Evolutionary conservation across 2,888 invertebrate species (phyloP).

Genomic region (Hybos culiciformis): DNA sequence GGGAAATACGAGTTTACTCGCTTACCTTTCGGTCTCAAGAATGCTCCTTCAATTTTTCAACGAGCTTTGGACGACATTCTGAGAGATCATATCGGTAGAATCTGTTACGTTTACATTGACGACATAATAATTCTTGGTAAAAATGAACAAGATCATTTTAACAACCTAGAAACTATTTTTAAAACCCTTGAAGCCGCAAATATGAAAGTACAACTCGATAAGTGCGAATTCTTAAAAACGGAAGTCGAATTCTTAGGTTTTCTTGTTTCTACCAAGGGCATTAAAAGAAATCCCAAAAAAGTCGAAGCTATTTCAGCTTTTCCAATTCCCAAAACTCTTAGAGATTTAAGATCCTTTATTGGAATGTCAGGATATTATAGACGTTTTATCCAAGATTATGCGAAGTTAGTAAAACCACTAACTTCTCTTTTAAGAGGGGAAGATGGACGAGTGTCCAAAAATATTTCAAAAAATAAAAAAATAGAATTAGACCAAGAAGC

Average conservation of each 20-base stretch:
- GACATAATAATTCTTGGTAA: conserved; percentile 11
- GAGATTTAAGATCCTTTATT: conserved; percentile 7
- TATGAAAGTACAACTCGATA: conserved; percentile 11
- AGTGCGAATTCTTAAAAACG: conserved; percentile 11
- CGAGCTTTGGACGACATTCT: conserved; percentile 11
- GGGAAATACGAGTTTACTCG: no score
- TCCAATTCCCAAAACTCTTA: conserved; percentile 8
- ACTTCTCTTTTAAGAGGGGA: conserved; percentile 11
- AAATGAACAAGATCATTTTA: conserved; percentile 8
- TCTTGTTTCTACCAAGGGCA: conserved; percentile 9
- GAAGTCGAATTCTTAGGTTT: conserved; percentile 12
- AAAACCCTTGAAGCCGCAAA: conserved; percentile 4
- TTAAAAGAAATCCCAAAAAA: conserved; percentile 10
- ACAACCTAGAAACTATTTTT: conserved; percentile 9
- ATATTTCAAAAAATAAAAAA: conserved; percentile 6
- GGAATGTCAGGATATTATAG: conserved; percentile 8
- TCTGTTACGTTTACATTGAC: conserved; percentile 11
- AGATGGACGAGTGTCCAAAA: conserved; percentile 10
- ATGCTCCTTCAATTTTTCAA: conserved; percentile 14
- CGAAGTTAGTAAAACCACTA: conserved; percentile 10
- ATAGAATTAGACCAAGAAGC: conserved; percentile 5
- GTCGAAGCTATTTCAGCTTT: conserved; percentile 10
- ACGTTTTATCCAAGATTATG: conserved; percentile 9
- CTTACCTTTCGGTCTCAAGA: no score
- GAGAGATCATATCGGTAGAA: conserved; percentile 7